These are phyloP conservation scores for Hirtodrosophila histrioides DNA, from an alignment of 2,888 invertebrate genomes.

Conservation along the genomic window DNA sequence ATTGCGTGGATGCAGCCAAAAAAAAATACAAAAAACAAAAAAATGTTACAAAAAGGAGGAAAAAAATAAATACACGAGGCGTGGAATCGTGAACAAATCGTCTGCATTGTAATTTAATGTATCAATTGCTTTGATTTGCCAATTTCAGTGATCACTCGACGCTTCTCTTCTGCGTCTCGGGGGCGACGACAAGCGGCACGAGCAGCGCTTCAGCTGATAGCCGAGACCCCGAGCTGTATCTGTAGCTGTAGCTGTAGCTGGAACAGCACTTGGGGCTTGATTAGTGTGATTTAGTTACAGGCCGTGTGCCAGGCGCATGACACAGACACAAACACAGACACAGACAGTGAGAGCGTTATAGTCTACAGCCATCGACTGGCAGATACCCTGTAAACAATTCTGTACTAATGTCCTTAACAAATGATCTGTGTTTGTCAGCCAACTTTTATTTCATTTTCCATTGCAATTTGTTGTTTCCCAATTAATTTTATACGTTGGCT, in stretches of 20 bases:
- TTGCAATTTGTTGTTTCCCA: too few relatives aligned
- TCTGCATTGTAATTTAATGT: conserved; percentile 80
- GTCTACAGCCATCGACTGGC: not conserved
- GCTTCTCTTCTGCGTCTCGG: conserved; percentile 55
- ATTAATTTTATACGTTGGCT: too few relatives aligned
- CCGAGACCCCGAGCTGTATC: conserved; percentile 33
- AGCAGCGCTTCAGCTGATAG: conserved; percentile 63
- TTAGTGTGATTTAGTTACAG: conserved; percentile 80
- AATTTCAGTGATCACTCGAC: conserved; percentile 71
- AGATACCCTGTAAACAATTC: conserved; percentile 13
- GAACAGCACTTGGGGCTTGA: conserved; percentile 75
- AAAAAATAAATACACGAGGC: conserved; percentile 51
- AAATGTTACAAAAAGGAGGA: conserved; percentile 9
- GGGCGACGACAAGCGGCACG: conserved; percentile 71
- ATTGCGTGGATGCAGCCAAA: conserved; percentile 80
- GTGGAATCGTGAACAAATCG: conserved; percentile 78
- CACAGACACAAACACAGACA: conserved; percentile 53
- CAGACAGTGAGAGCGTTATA: conserved; percentile 1
- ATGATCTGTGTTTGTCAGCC: too few relatives aligned
- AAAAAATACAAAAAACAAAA: conserved; percentile 11
- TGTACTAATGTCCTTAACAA: too few relatives aligned
- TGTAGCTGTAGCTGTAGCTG: conserved; percentile 28
- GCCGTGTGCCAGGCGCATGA: conserved; percentile 79
- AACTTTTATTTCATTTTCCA: too few relatives aligned
- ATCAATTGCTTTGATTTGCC: conserved; percentile 80